These are phyloP conservation scores for Matsumurasca onukii DNA, from an alignment of 1,140 invertebrate genomes.

Conservation along the genomic window DNA sequence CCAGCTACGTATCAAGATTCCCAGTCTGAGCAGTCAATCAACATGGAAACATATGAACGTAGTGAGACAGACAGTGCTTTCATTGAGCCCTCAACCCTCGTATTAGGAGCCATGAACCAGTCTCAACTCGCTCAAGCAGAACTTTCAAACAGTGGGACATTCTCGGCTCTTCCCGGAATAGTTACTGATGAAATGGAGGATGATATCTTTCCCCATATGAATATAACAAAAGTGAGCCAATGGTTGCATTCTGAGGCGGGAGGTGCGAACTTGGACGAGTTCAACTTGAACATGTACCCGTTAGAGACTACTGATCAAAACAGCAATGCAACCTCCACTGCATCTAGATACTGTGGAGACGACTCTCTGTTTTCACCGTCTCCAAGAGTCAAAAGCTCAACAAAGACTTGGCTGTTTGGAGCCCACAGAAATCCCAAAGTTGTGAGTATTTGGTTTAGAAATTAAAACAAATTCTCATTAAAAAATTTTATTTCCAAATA, in stretches of 20 bases:
- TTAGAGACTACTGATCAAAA: neutral
- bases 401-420: constrained; percentile 5
- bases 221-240: constrained; percentile 1
- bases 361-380: too few relatives aligned
- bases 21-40: constrained; percentile 4
- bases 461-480: too few relatives aligned
- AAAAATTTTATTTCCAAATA: too few relatives aligned
- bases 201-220: too few relatives aligned
- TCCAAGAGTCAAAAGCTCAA: neutral
- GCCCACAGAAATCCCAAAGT: constrained; percentile 16
- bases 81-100: too few relatives aligned
- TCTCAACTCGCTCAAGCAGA: neutral
- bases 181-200: neutral
- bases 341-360: too few relatives aligned
- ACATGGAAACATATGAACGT: constrained; percentile 2
- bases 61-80: constrained; percentile 15
- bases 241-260: neutral
- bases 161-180: constrained; percentile 8
- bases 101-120: neutral
- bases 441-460: too few relatives aligned
- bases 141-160: neutral
- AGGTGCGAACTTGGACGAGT: constrained; percentile 4
- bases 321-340: neutral
- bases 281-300: constrained; percentile 4
- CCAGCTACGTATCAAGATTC: neutral